Evolutionary conservation across 2,888 invertebrate species (phyloP).

Genomic region (Campoplex capitator): DNA sequence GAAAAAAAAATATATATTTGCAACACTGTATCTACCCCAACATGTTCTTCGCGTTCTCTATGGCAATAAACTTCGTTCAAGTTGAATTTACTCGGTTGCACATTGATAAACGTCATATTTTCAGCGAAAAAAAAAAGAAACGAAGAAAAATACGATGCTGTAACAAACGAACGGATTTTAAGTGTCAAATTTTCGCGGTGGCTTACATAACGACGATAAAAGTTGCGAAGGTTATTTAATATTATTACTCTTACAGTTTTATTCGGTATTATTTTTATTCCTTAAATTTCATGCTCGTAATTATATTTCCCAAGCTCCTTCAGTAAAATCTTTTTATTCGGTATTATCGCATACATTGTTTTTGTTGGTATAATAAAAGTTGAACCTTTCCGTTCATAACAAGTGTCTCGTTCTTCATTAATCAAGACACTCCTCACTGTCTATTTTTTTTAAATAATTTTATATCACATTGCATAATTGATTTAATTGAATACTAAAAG

Average conservation of each 20-base stretch:
- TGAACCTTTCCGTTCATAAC: background rate
- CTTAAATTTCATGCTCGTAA: background rate
- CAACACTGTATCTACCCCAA: background rate
- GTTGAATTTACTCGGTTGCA: background rate
- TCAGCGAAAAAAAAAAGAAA: background rate
- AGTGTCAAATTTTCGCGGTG: background rate
- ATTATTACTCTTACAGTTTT: background rate
- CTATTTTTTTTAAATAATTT: background rate
- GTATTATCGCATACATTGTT: background rate
- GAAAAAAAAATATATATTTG: background rate
- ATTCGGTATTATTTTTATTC: background rate
- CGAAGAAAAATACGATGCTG: background rate
- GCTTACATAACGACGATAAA: background rate
- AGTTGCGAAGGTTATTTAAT: background rate
- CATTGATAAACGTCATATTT: constrained; percentile 1
- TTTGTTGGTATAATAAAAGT: background rate
- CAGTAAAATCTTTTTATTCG: background rate
- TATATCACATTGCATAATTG: constrained; percentile 20
- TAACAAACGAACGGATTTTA: background rate
- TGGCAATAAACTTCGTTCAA: constrained; percentile 20
- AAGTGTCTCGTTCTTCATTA: background rate
- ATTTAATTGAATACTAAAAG: constrained; percentile 8
- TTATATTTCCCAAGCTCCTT: background rate
- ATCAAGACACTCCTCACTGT: background rate
- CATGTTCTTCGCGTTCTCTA: background rate